Evolutionary conservation across 2,797 vertebrate genomes (phyloP), one percentile per base, ranked within the genome.

Genomic region (Falco concolor): DNA sequence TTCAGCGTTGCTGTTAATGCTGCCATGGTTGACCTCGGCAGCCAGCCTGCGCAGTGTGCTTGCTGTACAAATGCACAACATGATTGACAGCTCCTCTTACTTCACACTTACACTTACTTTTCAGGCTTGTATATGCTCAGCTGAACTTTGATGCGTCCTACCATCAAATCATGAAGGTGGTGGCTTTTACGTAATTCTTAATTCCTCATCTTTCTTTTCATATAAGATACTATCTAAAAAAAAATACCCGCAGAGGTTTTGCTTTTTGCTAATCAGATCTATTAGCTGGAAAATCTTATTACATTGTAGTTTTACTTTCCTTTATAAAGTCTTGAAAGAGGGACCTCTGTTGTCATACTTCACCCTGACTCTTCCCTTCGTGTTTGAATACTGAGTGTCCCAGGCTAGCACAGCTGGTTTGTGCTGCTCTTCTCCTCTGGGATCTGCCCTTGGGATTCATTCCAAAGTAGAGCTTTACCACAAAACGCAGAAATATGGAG

Each of bases 221-320:
- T 67, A 12, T 38, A 76, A 67, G 68, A 63, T 86, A 79, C 12
- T 38, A 61, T 93, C 84, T 96, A 14, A 90, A 79, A 89, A 80
- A 81, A 84, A 63, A 32, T 19, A 61, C 49, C 81, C 21, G 0
- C 27, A 53, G 68, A 91, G 78, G 81, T 90, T 96, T 95, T 89
- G 34, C 57, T 85, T 75, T 91, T 85, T 89, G 45, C 44, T 94
- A 93, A 77, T 92, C 56, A 88, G 90, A n/a, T 87, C 28, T 65
- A 45, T 89, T 89, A 78, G 84, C 61, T 92, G 87, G 86, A 87
- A 96, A 84, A 94, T 73, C 77, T 86, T 79, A 50, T 50, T 95
- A 70, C 44, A 7, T 40, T 91, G 89, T 57, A 53, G 59, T 72
- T 95, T 86, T 68, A 28, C 38, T 91, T 87, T 75, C 12, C 52